phyloP scores from a whole-genome alignment of 2,797 vertebrate species.

The Myotis findleyi region DNA sequence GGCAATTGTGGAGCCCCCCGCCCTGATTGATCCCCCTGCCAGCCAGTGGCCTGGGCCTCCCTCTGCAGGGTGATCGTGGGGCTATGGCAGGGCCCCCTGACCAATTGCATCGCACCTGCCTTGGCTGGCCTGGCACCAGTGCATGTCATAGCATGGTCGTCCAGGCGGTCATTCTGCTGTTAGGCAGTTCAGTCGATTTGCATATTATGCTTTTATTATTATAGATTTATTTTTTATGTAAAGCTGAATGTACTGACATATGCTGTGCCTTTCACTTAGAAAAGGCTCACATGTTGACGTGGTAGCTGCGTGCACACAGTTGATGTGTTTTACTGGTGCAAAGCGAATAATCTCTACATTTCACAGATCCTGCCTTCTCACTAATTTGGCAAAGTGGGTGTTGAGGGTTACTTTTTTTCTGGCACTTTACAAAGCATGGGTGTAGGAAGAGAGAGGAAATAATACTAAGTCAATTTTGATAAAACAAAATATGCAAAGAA shows the following conservation, averaged over 20 bases:
- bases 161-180: too few species aligned
- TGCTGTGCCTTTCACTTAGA: constrained; percentile 48
- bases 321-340: constrained; percentile 37
- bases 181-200: too few species aligned
- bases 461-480: constrained; percentile 25
- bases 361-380: constrained; percentile 48
- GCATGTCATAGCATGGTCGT: too few species aligned
- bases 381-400: constrained; percentile 57
- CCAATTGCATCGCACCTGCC: too few species aligned
- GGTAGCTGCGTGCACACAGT: not conserved
- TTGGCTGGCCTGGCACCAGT: too few species aligned
- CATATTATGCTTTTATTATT: too few species aligned
- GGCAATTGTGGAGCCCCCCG: too few species aligned
- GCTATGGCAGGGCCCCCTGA: too few species aligned
- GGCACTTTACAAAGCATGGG: constrained; percentile 7
- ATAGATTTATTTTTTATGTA: constrained; percentile 52
- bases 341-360: constrained; percentile 38
- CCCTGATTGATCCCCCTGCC: too few species aligned
- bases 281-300: not conserved
- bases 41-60: too few species aligned
- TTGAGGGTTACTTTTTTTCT: not conserved
- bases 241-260: constrained; percentile 61
- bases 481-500: not conserved
- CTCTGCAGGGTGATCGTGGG: too few species aligned
- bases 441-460: not conserved